These are phyloP conservation scores for Chaetodon trifascialis DNA, from an alignment of 2,113 vertebrate species.

Conservation along the genomic window DNA sequence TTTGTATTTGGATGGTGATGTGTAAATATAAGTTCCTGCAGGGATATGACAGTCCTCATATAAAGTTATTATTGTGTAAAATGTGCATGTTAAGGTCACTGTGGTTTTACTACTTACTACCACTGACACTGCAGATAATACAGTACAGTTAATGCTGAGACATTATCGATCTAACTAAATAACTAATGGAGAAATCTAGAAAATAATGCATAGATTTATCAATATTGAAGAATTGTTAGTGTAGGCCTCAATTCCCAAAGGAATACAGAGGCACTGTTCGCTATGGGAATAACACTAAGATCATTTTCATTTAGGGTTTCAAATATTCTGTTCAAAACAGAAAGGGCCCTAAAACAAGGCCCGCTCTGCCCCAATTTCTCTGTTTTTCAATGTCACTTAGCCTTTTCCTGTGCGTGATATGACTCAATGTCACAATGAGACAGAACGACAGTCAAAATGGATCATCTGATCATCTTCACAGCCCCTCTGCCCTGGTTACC, in stretches of 20 bases:
- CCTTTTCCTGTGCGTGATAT: conserved; percentile 12
- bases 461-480: conserved; percentile 51
- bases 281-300: background rate
- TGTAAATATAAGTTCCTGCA: background rate
- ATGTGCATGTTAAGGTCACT: no score
- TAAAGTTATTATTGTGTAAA: no score
- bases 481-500: conserved; percentile 50
- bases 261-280: background rate
- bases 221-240: no score
- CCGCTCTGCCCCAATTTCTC: background rate
- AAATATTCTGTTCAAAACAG: background rate
- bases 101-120: no score
- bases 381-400: conserved; percentile 19
- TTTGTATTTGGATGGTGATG: background rate
- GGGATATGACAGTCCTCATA: background rate
- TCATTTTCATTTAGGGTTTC: background rate
- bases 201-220: background rate
- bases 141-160: background rate
- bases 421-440: conserved; percentile 29
- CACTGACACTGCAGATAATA: background rate
- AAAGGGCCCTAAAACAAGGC: background rate
- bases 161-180: background rate
- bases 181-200: background rate
- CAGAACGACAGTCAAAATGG: conserved; percentile 3
- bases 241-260: no score